A percentile compares a stretch with the other conserved stretches of the same genome.
phyloP scores from a whole-genome alignment of 2,113 vertebrate genomes.

The Nesoenas mayeri region DNA sequence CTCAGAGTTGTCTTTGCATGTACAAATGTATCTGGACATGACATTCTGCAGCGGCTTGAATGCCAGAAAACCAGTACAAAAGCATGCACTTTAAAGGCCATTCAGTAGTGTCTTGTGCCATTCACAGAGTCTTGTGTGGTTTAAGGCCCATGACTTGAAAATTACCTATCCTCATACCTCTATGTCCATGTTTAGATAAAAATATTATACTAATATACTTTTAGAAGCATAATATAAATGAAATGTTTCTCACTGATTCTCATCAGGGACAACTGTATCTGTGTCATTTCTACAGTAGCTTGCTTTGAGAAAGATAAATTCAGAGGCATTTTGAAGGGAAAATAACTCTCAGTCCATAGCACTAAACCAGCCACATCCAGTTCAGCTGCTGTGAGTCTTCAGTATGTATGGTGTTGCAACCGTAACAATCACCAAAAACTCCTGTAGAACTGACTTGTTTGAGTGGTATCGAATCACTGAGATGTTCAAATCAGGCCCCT shows the following conservation, averaged over 20 bases:
- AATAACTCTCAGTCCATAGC: neutral
- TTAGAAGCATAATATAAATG: neutral
- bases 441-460: neutral
- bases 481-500: neutral
- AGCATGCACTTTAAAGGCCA: neutral
- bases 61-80: neutral
- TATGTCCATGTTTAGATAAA: neutral
- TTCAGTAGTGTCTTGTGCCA: too few relatives aligned
- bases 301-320: neutral
- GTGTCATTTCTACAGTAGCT: neutral
- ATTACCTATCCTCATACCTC: neutral
- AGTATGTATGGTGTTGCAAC: neutral
- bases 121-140: neutral
- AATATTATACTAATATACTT: neutral
- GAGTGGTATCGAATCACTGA: neutral
- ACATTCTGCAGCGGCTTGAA: neutral
- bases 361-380: neutral
- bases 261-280: neutral
- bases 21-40: neutral
- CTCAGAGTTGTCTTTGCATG: neutral
- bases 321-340: neutral
- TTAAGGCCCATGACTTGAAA: neutral
- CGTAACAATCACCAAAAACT: neutral
- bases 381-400: neutral
- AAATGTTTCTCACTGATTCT: neutral